Conservation (phyloP, 1,140 invertebrate genomes). For the Dreissena rostriformis region DNA sequence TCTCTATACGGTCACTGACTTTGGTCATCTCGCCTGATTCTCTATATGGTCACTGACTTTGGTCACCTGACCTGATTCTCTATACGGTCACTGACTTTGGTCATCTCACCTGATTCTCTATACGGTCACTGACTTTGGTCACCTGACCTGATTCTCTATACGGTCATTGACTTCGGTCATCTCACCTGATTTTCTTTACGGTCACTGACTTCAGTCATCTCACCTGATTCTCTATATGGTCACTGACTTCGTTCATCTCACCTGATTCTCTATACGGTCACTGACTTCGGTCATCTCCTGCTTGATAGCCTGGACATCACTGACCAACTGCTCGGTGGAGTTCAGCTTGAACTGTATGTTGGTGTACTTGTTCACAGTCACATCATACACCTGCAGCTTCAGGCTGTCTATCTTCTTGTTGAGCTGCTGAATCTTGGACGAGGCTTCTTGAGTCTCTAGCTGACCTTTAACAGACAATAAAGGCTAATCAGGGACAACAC, state of each 20-base stretch:
- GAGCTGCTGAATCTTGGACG: conserved; percentile 73
- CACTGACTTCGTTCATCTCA: conserved; percentile 64
- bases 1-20: neutral
- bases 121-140: neutral
- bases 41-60: neutral
- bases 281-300: conserved; percentile 72
- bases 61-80: neutral
- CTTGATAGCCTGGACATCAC: conserved; percentile 66
- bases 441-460: conserved; percentile 77
- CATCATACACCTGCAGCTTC: conserved; percentile 76
- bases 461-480: conserved; percentile 67
- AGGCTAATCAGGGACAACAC: no score
- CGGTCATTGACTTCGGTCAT: neutral
- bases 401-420: conserved; percentile 73
- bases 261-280: conserved; percentile 77
- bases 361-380: conserved; percentile 69
- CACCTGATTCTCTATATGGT: conserved; percentile 78
- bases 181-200: conserved; percentile 78
- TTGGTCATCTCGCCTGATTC: neutral
- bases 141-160: neutral
- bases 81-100: neutral
- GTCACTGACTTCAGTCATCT: conserved; percentile 70
- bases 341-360: conserved; percentile 74
- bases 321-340: conserved; percentile 66
- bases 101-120: conserved; percentile 19